Evolutionary conservation across 2,888 invertebrate species (phyloP).

Genomic region (Steromphala cineraria): DNA sequence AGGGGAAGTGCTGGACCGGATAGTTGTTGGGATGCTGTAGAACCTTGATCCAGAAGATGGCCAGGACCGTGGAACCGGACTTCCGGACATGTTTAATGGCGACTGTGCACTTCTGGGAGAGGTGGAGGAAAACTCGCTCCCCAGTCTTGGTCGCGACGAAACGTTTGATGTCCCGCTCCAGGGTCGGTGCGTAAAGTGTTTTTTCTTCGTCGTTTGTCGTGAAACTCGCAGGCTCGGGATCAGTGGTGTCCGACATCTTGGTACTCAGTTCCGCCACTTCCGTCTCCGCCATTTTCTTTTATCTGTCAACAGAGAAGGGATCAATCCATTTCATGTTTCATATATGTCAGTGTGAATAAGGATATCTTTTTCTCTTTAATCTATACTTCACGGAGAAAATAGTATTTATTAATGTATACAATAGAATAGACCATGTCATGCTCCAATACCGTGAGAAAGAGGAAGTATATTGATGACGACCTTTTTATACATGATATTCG

Average conservation of each 20-base stretch:
- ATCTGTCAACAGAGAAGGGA: no score
- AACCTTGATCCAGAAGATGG: slow-evolving; percentile 67
- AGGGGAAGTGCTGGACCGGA: slow-evolving; percentile 60
- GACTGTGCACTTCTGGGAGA: slow-evolving; percentile 47
- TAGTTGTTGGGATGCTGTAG: slow-evolving; percentile 69
- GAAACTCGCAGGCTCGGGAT: neutral
- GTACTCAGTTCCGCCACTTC: no score
- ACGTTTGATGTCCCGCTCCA: slow-evolving; percentile 59
- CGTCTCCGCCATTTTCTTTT: no score
- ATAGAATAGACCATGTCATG: no score
- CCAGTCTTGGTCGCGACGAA: slow-evolving; percentile 63
- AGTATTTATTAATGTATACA: no score
- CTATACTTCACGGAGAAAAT: no score
- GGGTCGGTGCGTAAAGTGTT: slow-evolving; percentile 38
- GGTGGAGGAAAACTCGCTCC: slow-evolving; percentile 62
- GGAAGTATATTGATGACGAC: no score
- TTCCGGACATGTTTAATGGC: slow-evolving; percentile 47
- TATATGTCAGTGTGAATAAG: no score
- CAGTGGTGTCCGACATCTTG: neutral
- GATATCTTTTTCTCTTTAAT: no score
- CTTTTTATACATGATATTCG: no score
- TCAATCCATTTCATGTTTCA: no score
- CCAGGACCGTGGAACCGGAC: slow-evolving; percentile 63
- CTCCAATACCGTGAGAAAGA: no score
- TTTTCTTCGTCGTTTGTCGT: slow-evolving; percentile 38